These are phyloP conservation scores for Vanessa cardui DNA, from an alignment of 2,888 invertebrate genomes.

Conservation along the genomic window DNA sequence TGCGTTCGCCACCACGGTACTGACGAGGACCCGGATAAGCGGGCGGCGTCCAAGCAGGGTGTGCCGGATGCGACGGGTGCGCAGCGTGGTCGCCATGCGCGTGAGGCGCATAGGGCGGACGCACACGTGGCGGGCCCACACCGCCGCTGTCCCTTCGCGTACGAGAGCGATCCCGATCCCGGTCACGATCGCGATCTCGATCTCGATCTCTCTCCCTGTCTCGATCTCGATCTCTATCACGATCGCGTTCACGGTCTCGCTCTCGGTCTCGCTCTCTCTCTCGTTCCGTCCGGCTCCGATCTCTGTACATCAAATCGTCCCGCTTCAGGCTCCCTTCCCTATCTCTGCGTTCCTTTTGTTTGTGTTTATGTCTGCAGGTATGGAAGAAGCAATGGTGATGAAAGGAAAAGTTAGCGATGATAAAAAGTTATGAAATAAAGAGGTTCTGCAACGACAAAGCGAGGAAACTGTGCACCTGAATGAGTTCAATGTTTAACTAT, in stretches of 20 bases:
- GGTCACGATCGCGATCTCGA: constrained; percentile 83
- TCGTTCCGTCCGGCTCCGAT: constrained; percentile 72
- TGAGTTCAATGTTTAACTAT: constrained; percentile 11
- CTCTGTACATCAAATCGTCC: constrained; percentile 81
- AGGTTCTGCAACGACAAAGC: constrained; percentile 28
- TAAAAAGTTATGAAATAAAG: constrained; percentile 38
- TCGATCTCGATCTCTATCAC: constrained; percentile 79
- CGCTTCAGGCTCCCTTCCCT: constrained; percentile 75
- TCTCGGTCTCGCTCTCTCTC: constrained; percentile 81
- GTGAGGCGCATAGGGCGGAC: constrained; percentile 55
- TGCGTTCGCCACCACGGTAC: constrained; percentile 69
- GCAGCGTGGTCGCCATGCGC: constrained; percentile 45
- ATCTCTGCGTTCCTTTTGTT: constrained; percentile 77
- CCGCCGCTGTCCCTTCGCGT: constrained; percentile 67
- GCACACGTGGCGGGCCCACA: constrained; percentile 56
- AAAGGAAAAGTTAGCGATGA: constrained; percentile 58
- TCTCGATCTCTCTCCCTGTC: constrained; percentile 80
- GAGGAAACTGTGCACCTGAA: constrained; percentile 11
- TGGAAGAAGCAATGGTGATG: constrained; percentile 76
- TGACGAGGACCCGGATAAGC: constrained; percentile 74
- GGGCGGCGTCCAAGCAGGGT: constrained; percentile 64
- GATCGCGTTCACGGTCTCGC: constrained; percentile 82
- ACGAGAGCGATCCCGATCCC: constrained; percentile 80
- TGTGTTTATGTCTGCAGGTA: constrained; percentile 79
- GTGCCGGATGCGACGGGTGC: constrained; percentile 46